These are phyloP conservation scores for Kryptopterus vitreolus DNA, from an alignment of 2,797 vertebrate species.

Conservation along the genomic window DNA sequence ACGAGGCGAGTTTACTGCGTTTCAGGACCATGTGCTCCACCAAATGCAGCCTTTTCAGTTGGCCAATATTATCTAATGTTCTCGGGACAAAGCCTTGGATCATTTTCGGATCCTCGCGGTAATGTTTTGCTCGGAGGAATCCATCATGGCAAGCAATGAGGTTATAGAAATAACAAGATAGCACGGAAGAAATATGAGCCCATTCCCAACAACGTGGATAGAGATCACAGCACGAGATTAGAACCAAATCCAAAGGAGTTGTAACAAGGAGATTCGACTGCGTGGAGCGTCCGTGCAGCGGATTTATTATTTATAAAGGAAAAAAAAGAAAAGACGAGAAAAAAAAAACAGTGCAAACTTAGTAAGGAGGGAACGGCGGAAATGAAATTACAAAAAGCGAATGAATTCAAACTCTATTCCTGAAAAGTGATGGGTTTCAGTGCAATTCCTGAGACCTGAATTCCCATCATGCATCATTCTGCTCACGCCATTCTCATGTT, in stretches of 20 bases:
- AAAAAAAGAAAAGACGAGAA: not conserved
- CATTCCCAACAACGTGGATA: constrained; percentile 51
- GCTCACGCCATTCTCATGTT: not conserved
- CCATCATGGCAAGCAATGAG: constrained; percentile 55
- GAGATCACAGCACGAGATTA: constrained; percentile 57
- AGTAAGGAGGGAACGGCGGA: not conserved
- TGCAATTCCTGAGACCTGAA: not conserved
- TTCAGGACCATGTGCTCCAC: not conserved
- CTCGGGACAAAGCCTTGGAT: constrained; percentile 46
- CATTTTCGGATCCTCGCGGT: constrained; percentile 45
- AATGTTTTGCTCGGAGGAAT: constrained; percentile 53
- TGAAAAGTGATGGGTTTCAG: not conserved
- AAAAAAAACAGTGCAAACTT: not conserved
- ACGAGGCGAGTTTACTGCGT: not conserved
- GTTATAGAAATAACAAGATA: constrained; percentile 61
- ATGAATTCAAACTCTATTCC: not conserved
- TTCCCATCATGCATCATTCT: constrained; percentile 3
- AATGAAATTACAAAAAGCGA: not conserved
- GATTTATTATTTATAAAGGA: not conserved
- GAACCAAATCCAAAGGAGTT: constrained; percentile 59
- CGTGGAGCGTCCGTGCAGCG: not conserved
- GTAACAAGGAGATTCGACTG: constrained; percentile 19
- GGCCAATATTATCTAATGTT: constrained; percentile 12
- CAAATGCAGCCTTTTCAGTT: constrained; percentile 5
- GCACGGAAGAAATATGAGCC: constrained; percentile 58